Evolutionary conservation across 2,888 invertebrate species (phyloP), one percentile per base, ranked within the genome.

Genomic region (Drosophila paucipuncta): DNA sequence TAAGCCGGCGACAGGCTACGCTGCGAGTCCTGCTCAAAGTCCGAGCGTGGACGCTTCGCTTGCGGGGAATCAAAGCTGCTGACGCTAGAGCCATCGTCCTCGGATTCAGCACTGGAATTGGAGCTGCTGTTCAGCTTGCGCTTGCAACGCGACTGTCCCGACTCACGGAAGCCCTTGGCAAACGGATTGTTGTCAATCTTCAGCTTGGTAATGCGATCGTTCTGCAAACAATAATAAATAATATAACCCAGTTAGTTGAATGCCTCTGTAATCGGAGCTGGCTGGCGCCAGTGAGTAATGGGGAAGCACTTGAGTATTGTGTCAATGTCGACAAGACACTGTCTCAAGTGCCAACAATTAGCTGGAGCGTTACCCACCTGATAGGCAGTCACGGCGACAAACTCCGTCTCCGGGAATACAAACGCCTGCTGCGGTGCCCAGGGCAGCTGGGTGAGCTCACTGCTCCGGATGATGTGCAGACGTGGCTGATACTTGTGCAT

Each of bases 401-500:
- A 99, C 92, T 97, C 96, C 0, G 97, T 97, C 92, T 97, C 97
- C 0, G 95, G 95, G 92, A 97, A 97, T 25, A 94, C 94, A 92
- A 96, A 96, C 52, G 95, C 94, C 30, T 95, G 95, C 66, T 95
- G 95, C 0, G 95, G 95, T 53, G 96, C 95, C 95, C 96, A 97
- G 35, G 96, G 95, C 53, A 96, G 93, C 52, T 96, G 95, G 1
- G 95, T 94, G 0, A 95, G 94, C 92, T 98, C 96, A 5, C 96
- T 95, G 57, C 97, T 96, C 47, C 97, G 95, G 39, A 97, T 96
- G 82, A 99, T 95, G 93, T 98, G 96, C 86, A 98, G 96, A 18
- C 97, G 95, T 0, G 99, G 98, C 77, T 97, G 96, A 94, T 99
- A 99, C 94, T 98, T 98, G 94, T 99, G 99, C 99, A 99, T 99